Conservation (phyloP, 2,113 vertebrate genomes). For the Haemorhous mexicanus region DNA sequence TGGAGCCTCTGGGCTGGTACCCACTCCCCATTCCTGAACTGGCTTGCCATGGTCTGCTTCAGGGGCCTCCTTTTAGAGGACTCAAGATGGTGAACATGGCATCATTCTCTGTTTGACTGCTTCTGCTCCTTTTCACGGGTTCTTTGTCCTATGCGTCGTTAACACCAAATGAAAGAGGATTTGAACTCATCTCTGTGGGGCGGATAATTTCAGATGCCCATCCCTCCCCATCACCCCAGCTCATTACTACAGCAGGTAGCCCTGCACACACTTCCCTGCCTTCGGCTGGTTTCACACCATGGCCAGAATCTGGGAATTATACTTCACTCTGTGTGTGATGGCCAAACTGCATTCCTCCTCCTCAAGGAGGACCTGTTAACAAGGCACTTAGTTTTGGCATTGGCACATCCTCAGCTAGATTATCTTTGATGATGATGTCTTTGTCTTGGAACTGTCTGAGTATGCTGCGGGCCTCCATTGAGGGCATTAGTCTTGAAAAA, state of each 20-base stretch:
- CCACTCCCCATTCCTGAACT: not conserved
- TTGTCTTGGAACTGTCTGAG: not conserved
- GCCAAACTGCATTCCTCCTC: not conserved
- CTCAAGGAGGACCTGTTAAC: not conserved
- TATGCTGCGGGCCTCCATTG: not conserved
- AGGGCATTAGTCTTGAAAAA: not conserved
- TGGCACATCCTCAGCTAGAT: not conserved
- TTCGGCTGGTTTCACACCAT: accelerated
- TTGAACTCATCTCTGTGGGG: not conserved
- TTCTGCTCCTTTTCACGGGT: not conserved
- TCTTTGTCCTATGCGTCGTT: accelerated
- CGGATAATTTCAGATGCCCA: not conserved
- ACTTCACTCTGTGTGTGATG: not conserved
- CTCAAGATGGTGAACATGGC: not conserved
- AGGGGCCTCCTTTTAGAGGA: not conserved
- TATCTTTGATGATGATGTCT: not conserved
- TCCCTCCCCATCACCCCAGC: not conserved
- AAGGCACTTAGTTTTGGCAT: not conserved
- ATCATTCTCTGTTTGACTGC: not conserved
- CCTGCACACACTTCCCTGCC: accelerated
- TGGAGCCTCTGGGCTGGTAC: not conserved
- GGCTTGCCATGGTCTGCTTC: not conserved
- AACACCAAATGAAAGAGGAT: not conserved
- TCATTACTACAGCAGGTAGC: not conserved
- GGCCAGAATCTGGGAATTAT: not conserved